These are phyloP conservation scores for Acleris literana DNA, from an alignment of 2,888 invertebrate genomes.

Conservation along the genomic window DNA sequence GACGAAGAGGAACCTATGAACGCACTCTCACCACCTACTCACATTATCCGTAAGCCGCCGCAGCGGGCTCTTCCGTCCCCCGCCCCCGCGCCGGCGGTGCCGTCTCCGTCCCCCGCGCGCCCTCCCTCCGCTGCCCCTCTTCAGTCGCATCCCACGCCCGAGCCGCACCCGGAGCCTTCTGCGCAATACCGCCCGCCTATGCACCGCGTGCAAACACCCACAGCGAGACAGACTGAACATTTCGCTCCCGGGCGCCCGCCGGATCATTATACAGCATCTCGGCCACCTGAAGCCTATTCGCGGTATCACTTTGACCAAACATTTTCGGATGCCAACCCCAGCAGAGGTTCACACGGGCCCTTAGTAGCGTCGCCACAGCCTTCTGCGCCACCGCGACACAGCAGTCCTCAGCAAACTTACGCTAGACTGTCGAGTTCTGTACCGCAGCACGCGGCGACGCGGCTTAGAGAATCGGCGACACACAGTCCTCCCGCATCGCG, in stretches of 20 bases:
- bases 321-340: constrained; percentile 52
- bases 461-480: constrained; percentile 63
- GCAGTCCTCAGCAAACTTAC: constrained; percentile 65
- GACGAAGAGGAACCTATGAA: constrained; percentile 71
- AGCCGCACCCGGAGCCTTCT: constrained; percentile 59
- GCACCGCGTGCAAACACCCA: constrained; percentile 68
- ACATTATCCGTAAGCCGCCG: constrained; percentile 76
- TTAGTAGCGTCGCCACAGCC: constrained; percentile 67
- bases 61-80: constrained; percentile 67
- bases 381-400: constrained; percentile 64
- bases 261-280: constrained; percentile 69
- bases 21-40: constrained; percentile 76
- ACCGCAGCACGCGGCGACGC: constrained; percentile 65
- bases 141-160: constrained; percentile 51
- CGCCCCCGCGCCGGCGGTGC: constrained; percentile 64
- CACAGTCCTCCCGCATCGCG: constrained; percentile 68
- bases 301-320: constrained; percentile 69
- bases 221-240: constrained; percentile 66
- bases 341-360: constrained; percentile 60
- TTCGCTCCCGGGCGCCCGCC: constrained; percentile 68
- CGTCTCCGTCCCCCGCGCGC: constrained; percentile 52
- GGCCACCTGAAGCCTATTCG: constrained; percentile 68
- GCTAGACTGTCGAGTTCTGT: constrained; percentile 66
- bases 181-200: constrained; percentile 58
- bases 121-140: constrained; percentile 61